phyloP scores from a whole-genome alignment of 2,113 vertebrate genomes.

The Onychorhynchus coronatus region DNA sequence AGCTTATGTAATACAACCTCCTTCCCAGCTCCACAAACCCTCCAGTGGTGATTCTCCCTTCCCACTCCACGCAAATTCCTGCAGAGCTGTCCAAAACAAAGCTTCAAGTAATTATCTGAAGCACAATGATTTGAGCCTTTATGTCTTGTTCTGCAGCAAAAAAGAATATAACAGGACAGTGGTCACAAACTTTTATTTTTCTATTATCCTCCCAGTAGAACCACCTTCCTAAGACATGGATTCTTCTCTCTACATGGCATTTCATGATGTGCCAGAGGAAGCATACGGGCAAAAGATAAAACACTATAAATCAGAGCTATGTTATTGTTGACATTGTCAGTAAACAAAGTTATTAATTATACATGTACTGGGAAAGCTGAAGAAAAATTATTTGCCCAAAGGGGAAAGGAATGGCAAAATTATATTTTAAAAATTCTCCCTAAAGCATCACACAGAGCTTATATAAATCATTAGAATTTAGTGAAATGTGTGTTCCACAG shows the following conservation, averaged over 20 bases:
- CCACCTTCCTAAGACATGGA: neutral
- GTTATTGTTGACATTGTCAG: neutral
- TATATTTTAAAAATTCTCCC: neutral
- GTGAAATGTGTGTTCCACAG: neutral
- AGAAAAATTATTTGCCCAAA: constrained; percentile 17
- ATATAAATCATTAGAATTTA: neutral
- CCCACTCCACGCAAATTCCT: neutral
- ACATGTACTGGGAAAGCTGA: neutral
- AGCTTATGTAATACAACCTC: neutral
- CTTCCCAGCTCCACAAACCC: neutral
- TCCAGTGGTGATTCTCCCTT: neutral
- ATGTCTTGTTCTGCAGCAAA: neutral
- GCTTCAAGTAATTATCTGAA: neutral
- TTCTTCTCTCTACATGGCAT: neutral
- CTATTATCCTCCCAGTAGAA: neutral
- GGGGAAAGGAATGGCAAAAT: neutral
- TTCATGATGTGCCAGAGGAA: neutral
- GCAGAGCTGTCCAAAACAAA: neutral
- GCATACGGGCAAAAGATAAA: neutral
- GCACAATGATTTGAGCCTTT: neutral
- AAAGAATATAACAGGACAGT: neutral
- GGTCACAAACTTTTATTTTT: neutral
- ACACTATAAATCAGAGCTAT: neutral
- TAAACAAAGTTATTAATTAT: constrained; percentile 33
- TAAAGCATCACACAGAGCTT: neutral